phyloP scores from a whole-genome alignment of 2,888 invertebrate genomes.

The Eupithecia tripunctaria region DNA sequence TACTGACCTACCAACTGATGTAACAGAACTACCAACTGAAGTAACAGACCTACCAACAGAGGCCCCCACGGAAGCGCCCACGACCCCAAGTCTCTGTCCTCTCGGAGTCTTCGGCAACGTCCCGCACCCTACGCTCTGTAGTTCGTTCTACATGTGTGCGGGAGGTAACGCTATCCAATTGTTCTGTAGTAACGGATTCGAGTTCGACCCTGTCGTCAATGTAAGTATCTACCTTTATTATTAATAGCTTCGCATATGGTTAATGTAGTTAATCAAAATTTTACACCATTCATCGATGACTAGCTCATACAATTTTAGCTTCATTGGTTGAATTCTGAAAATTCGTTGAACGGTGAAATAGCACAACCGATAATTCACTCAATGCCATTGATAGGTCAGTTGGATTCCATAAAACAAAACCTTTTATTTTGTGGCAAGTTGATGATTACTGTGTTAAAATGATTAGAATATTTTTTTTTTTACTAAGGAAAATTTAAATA shows the following conservation, averaged over 20 bases:
- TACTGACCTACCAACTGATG: neutral
- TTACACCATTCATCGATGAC: too few relatives aligned
- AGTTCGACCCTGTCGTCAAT: constrained; percentile 6
- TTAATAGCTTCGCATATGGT: neutral
- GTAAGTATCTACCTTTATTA: neutral
- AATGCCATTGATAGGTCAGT: too few relatives aligned
- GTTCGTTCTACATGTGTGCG: constrained; percentile 4
- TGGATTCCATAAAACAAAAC: too few relatives aligned
- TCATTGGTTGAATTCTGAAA: too few relatives aligned
- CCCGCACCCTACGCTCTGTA: neutral
- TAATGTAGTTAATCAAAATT: too few relatives aligned
- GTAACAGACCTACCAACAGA: neutral
- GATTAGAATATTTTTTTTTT: too few relatives aligned
- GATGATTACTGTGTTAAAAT: too few relatives aligned
- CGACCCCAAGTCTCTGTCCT: neutral
- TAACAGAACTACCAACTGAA: neutral
- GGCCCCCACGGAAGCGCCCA: neutral
- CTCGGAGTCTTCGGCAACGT: constrained; percentile 6
- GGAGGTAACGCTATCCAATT: neutral
- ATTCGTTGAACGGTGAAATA: too few relatives aligned
- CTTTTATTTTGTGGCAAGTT: too few relatives aligned
- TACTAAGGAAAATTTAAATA: neutral
- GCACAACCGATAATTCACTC: too few relatives aligned
- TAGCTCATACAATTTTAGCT: too few relatives aligned
- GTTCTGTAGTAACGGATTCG: neutral